Base-by-base conservation (phyloP, 2,888 invertebrate species). In the Anaspis maculata region DNA sequence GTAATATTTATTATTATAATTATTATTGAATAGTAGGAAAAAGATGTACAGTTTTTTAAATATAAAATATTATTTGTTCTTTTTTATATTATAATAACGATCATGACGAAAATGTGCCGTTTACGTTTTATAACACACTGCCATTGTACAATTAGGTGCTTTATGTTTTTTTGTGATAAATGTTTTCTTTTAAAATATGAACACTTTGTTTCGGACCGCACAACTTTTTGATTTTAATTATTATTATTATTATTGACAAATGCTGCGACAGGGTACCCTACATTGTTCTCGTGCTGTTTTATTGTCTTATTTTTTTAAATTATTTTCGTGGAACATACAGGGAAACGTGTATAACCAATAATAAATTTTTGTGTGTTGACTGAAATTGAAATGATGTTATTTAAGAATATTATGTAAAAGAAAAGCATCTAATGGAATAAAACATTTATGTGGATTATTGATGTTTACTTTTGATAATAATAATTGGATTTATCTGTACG, bases 321-420 rank as follows among this genome's bases (percentile, higher is more conserved):
- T 46, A 46, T 48, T 46, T 54, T 42, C 48, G 49, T 50, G 53
- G 56, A 53, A 51, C 46, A 50, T 54, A 56, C 56, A 56, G 56
- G 56, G 54, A 55, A 49, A 46, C 10, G 24, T 6, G 42, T 54
- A 42, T 49, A 44, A 48, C 49, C 43, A 39, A 40, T 39, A 35
- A 37, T 45, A 11, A 46, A 46, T 48, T 50, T 52, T 52, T 41
- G 33, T 37, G 21, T 41, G 28, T 13, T 13, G 22, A 12, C 15
- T 14, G 21, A 9, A 21, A 6, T 29, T 7, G 10, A 6, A 32
- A 32, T 25, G 32, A 32, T 36, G 32, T 36, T 36, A 39, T 30
- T 19, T 25, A 9, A 19, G 9, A 19, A 5, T 19, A 19, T 19
- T 19, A 19, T 34, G 34, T 32, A 35, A 37, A 23, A 15, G 32